Evolutionary conservation across 2,113 vertebrate genomes (phyloP).

Genomic region (Albula glossodonta): DNA sequence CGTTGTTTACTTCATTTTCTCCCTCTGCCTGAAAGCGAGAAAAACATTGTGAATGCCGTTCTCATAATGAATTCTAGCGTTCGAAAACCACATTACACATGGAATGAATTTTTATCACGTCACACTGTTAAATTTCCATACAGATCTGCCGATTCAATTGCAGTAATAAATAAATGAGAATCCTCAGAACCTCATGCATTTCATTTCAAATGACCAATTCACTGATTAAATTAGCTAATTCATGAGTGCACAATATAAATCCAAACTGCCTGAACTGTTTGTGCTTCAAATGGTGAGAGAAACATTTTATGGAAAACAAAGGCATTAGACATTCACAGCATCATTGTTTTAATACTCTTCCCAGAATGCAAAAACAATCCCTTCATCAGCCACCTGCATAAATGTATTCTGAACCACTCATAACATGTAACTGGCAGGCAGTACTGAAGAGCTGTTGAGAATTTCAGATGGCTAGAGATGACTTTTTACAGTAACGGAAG

Average conservation of each 20-base stretch:
- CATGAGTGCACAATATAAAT: background rate
- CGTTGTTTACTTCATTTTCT: slow-evolving; percentile 88
- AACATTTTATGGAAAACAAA: background rate
- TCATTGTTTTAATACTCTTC: background rate
- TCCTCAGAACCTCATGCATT: background rate
- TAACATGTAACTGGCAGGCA: background rate
- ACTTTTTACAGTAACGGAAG: slow-evolving; percentile 38
- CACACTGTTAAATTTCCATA: background rate
- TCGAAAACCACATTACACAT: too few relatives aligned
- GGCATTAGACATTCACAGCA: background rate
- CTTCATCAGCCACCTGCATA: background rate
- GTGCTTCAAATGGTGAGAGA: background rate
- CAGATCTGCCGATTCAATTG: background rate
- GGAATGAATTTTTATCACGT: too few relatives aligned
- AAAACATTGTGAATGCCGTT: background rate
- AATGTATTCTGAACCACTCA: background rate
- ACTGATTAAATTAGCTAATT: background rate
- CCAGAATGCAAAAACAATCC: background rate
- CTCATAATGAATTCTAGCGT: too few relatives aligned
- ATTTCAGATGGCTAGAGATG: background rate
- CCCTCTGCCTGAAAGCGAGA: slow-evolving; percentile 76
- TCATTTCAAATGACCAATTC: background rate
- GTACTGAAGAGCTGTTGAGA: slow-evolving; percentile 5
- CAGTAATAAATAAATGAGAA: background rate
- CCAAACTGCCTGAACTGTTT: background rate